Conservation (phyloP, 2,797 vertebrate species). For the Micromesistius poutassou region DNA sequence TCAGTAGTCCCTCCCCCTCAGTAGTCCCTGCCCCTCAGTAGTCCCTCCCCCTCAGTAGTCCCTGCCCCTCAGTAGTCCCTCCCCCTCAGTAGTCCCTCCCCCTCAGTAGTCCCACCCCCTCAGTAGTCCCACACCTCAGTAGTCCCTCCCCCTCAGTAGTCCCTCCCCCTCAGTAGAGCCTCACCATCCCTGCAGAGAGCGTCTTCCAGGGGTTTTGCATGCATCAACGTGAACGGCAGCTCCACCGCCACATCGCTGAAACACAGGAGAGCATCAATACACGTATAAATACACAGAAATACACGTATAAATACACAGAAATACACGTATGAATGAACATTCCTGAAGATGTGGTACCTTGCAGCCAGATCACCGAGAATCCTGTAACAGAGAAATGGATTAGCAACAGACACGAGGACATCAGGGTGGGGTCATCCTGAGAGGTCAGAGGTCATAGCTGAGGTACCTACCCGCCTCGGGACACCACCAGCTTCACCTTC, state of each 20-base stretch:
- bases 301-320: conserved; percentile 17
- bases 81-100: not conserved
- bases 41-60: too few species aligned
- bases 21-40: too few species aligned
- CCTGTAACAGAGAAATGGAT: conserved; percentile 68
- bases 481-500: conserved; percentile 96
- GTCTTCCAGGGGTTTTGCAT: conserved; percentile 87
- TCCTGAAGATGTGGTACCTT: conserved; percentile 74
- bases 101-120: not conserved
- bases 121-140: too few species aligned
- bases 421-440: not conserved
- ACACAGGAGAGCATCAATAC: conserved; percentile 18
- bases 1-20: too few species aligned
- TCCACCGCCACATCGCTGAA: conserved; percentile 89
- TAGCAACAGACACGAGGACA: not conserved
- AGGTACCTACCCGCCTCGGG: conserved; percentile 84
- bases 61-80: too few species aligned
- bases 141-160: not conserved
- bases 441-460: not conserved
- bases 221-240: conserved; percentile 92
- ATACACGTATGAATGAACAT: not conserved
- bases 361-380: conserved; percentile 92
- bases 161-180: conserved; percentile 13
- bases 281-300: not conserved
- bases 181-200: conserved; percentile 80